Conservation (phyloP, 2,888 invertebrate genomes). For the Cryptosula pallasiana region DNA sequence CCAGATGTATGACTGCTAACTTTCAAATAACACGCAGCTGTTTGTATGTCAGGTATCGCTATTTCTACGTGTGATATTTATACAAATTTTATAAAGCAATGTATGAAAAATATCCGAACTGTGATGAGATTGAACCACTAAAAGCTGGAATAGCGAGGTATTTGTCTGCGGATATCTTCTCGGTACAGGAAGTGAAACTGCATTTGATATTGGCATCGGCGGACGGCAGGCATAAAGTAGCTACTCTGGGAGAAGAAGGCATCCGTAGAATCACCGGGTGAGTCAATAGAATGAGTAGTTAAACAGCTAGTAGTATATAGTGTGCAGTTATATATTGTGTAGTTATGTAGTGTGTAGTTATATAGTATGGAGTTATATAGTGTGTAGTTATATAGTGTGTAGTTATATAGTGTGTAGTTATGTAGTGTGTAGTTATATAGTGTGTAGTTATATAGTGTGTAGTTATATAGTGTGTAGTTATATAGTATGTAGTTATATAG, state of each 20-base stretch:
- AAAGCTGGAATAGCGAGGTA: conserved; percentile 78
- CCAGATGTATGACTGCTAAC: no score
- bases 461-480: no score
- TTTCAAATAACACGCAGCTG: no score
- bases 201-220: conserved; percentile 79
- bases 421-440: no score
- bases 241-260: conserved; percentile 78
- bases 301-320: background rate
- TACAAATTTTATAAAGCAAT: no score
- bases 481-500: no score
- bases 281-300: no score
- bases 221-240: conserved; percentile 76
- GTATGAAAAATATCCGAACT: background rate
- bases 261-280: conserved; percentile 63
- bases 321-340: no score
- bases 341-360: background rate
- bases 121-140: conserved; percentile 45
- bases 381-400: background rate
- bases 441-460: no score
- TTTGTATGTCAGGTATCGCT: no score
- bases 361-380: background rate
- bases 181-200: conserved; percentile 67
- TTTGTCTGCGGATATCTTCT: conserved; percentile 71
- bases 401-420: no score
- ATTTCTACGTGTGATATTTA: no score